Evolutionary conservation across 2,888 invertebrate genomes (phyloP), one percentile per base, ranked within the genome.

Genomic region (Synanthedon andrenaeformis): DNA sequence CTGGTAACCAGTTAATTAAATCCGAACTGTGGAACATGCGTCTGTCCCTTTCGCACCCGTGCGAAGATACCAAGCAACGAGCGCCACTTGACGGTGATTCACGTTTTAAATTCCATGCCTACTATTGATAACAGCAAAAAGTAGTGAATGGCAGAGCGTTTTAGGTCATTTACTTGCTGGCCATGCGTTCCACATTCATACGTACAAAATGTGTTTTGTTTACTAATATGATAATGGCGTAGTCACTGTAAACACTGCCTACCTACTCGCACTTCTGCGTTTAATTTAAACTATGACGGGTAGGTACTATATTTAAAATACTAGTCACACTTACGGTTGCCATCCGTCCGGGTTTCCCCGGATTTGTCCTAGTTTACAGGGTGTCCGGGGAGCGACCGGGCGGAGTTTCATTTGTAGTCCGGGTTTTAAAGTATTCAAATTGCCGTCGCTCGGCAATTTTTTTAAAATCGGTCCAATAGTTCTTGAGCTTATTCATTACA

Each of bases 1-100:
- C 82, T 82, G 84, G 83, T 84, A 84, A 82, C 82, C 82, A 85
- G 83, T 84, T 83, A 84, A 85, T 86, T 86, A 82, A 81, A 81
- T 79, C 76, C 73, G 82, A 84, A 84, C 82, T 76, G 80, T 81
- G 80, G 77, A 76, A 79, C 74, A 67, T 76, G 77, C 69, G 58
- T 63, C 76, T 63, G 66, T 85, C 86, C 83, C 84, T 79, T 74
- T 86, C 78, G 59, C 79, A 73, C 85, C 63, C 66, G 72, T 69
- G 68, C 67, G 67, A 70, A 75, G 74, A 76, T 76, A 77, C 77
- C 70, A 72, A 74, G 70, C 72, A 70, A 72, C 76, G 80, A 81
- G 84, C 84, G 84, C 84, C 84, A 85, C 82, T 82, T 83, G 83
- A 76, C 77, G 82, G 79, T 85, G 84, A 85, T 80, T 85, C 85